Percentiles rank a stretch among this genome's conserved stretches.
These are phyloP conservation scores for Scaptomyza flava DNA, from an alignment of 2,888 invertebrate genomes.

Conservation along the genomic window DNA sequence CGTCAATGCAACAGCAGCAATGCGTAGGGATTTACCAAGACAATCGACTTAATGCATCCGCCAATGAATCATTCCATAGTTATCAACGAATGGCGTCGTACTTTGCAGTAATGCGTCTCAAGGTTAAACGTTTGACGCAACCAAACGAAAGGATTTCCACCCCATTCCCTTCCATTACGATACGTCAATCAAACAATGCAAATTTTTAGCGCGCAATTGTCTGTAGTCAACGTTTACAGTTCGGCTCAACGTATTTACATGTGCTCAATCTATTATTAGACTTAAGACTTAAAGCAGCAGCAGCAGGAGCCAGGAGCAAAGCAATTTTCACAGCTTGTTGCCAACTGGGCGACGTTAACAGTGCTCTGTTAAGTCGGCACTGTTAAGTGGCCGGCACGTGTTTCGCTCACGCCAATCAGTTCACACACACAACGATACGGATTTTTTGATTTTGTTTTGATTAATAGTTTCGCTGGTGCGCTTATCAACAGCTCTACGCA, in stretches of 20 bases:
- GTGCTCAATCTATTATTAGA: constrained; percentile 44
- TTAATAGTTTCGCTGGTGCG: constrained; percentile 74
- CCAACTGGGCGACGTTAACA: constrained; percentile 52
- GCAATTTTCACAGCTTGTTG: constrained; percentile 51
- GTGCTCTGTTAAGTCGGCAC: constrained; percentile 56
- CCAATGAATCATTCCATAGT: constrained; percentile 8
- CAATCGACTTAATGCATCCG: constrained; percentile 56
- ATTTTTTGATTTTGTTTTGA: constrained; percentile 80
- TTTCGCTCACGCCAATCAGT: constrained; percentile 73
- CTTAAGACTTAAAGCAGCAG: neutral
- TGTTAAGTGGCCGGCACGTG: constrained; percentile 74
- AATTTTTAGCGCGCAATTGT: neutral
- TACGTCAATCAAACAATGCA: constrained; percentile 7
- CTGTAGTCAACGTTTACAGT: neutral
- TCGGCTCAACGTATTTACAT: constrained; percentile 4
- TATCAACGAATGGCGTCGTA: neutral
- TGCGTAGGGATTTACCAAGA: constrained; percentile 11
- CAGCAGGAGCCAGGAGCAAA: neutral
- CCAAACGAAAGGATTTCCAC: neutral
- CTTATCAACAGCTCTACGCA: constrained; percentile 54
- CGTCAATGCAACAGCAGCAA: constrained; percentile 11
- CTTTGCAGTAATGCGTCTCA: constrained; percentile 11
- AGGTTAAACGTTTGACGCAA: constrained; percentile 25
- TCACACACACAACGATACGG: constrained; percentile 53
- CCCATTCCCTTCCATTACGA: neutral